A percentile compares a stretch with the other conserved stretches of the same genome.
phyloP scores from a whole-genome alignment of 2,888 invertebrate species.

The Holacanthella duospinosa region DNA sequence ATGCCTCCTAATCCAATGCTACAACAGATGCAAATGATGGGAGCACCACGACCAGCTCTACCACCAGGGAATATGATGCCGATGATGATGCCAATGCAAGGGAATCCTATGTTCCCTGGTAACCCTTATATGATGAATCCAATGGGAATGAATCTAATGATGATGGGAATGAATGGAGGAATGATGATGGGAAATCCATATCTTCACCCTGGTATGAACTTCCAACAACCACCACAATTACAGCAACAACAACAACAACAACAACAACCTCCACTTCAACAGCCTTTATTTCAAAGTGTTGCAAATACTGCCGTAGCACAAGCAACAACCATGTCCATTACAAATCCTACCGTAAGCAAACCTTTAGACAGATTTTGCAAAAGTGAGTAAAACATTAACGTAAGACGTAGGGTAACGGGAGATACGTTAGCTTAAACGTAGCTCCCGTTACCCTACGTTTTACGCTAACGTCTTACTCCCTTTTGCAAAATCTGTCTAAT shows the following conservation, averaged over 20 bases:
- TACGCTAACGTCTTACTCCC: too few species aligned
- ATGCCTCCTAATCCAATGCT: constrained; percentile 44
- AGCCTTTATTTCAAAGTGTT: background rate
- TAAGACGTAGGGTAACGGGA: too few species aligned
- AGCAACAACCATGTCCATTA: constrained; percentile 8
- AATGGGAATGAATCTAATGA: constrained; percentile 49
- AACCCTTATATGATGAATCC: constrained; percentile 50
- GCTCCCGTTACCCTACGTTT: too few species aligned
- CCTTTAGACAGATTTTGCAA: too few species aligned
- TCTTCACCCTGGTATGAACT: background rate
- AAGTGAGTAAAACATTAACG: too few species aligned
- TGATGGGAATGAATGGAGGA: constrained; percentile 22
- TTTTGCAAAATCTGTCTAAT: too few species aligned
- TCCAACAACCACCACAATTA: background rate
- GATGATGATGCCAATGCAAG: constrained; percentile 19
- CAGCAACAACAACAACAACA: background rate
- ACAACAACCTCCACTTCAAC: background rate
- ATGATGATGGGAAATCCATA: constrained; percentile 19
- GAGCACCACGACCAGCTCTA: constrained; percentile 24
- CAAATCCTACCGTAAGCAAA: background rate
- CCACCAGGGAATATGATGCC: constrained; percentile 46
- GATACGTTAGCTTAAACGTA: too few species aligned
- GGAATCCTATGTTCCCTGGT: constrained; percentile 19
- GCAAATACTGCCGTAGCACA: background rate
- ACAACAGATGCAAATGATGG: constrained; percentile 18